phyloP scores from a whole-genome alignment of 2,797 vertebrate genomes.

The Megaceryle alcyon region DNA sequence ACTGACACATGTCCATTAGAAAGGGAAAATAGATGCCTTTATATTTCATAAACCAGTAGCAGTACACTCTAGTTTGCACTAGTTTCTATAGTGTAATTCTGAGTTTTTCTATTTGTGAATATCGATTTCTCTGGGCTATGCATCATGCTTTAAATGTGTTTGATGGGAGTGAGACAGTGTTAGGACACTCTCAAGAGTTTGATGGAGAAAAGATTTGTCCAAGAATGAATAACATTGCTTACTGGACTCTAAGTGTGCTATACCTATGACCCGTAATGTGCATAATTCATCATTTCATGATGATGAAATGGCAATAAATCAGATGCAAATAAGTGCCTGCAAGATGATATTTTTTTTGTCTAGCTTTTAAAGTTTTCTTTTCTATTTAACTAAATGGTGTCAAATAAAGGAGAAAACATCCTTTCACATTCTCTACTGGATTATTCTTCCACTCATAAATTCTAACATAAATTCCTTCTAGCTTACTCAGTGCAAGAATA shows the following conservation, averaged over 20 bases:
- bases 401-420: slow-evolving; percentile 1
- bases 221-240: background rate
- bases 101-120: background rate
- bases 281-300: background rate
- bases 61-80: background rate
- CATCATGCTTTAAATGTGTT: background rate
- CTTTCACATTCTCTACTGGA: background rate
- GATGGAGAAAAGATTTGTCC: background rate
- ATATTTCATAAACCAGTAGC: background rate
- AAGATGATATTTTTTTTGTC: background rate
- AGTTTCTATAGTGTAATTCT: background rate
- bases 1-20: background rate
- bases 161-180: background rate
- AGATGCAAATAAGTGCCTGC: background rate
- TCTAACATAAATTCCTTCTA: background rate
- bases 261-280: background rate
- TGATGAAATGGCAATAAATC: background rate
- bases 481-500: background rate
- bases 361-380: background rate
- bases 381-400: background rate
- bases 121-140: background rate
- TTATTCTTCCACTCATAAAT: background rate
- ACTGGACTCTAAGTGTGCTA: background rate
- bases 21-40: background rate
- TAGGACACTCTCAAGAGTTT: background rate